Evolutionary conservation across 2,113 vertebrate species (phyloP).

Genomic region (Solea senegalensis): DNA sequence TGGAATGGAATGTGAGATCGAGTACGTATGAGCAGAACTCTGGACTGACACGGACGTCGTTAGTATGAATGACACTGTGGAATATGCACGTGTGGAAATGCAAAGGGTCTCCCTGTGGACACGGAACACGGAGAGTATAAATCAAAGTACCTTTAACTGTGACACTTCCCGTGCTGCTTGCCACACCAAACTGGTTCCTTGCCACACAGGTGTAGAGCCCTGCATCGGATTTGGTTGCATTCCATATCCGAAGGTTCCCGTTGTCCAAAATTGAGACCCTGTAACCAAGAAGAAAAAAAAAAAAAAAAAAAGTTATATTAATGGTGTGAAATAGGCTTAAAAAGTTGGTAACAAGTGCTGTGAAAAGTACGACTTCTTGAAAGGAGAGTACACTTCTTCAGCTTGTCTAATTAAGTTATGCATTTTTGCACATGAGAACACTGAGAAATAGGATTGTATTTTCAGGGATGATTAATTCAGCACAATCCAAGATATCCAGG

Average conservation of each 20-base stretch:
- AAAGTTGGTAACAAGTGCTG: too few species aligned
- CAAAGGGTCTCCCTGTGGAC: too few species aligned
- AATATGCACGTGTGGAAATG: too few species aligned
- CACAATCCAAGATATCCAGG: conserved; percentile 45
- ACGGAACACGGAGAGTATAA: background rate
- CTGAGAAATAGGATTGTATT: conserved; percentile 40
- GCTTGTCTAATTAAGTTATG: conserved; percentile 45
- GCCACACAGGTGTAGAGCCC: conserved; percentile 93
- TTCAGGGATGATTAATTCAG: conserved; percentile 59
- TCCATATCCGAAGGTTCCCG: conserved; percentile 92
- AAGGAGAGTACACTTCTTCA: conserved; percentile 14
- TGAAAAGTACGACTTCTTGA: background rate
- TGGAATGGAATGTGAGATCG: too few species aligned
- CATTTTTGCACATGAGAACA: conserved; percentile 37
- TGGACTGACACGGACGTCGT: too few species aligned
- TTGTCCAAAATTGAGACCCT: conserved; percentile 88
- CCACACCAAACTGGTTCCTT: conserved; percentile 92
- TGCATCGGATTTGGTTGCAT: conserved; percentile 88
- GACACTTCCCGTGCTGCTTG: conserved; percentile 91
- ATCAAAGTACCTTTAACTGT: conserved; percentile 90
- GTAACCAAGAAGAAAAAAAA: conserved; percentile 51
- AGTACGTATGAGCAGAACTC: too few species aligned
- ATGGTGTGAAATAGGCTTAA: too few species aligned
- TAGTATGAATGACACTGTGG: too few species aligned
- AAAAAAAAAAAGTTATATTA: background rate